These are phyloP conservation scores for Gortyna flavago DNA, from an alignment of 2,888 invertebrate species.

Conservation along the genomic window DNA sequence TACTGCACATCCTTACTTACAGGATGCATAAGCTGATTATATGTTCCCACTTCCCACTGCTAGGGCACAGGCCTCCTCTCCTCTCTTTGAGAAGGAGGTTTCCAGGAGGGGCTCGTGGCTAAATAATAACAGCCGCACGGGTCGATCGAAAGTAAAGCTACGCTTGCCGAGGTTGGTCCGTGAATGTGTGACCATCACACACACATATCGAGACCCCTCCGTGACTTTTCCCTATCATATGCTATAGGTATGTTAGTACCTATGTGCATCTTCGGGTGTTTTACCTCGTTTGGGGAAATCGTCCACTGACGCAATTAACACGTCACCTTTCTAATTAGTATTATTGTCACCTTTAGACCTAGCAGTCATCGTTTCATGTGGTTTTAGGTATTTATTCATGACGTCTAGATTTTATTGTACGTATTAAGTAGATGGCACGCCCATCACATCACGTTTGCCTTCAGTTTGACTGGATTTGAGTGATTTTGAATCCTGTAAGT, in stretches of 20 bases:
- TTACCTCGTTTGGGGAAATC: constrained; percentile 16
- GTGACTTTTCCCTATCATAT: not conserved
- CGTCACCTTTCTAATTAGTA: constrained; percentile 40
- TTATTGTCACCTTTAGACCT: constrained; percentile 48
- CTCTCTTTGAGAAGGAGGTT: not conserved
- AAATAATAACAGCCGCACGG: not conserved
- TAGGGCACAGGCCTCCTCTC: not conserved
- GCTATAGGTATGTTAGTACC: not conserved
- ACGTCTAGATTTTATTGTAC: not conserved
- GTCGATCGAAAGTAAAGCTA: not conserved
- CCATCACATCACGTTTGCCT: constrained; percentile 7
- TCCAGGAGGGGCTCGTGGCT: not conserved
- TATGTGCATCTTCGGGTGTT: not conserved
- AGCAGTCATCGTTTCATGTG: constrained; percentile 24
- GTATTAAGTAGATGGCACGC: not conserved
- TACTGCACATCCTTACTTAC: too few relatives aligned
- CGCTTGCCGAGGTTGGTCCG: not conserved
- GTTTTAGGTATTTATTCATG: constrained; percentile 20
- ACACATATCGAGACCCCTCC: not conserved
- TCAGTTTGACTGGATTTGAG: not conserved
- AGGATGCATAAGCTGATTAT: too few relatives aligned
- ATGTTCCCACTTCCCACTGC: not conserved
- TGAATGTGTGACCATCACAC: not conserved
- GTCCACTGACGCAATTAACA: constrained; percentile 21
- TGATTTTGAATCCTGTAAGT: not conserved